Evolutionary conservation across 1,140 invertebrate species (phyloP).

Genomic region (Cyclargus thomasi): DNA sequence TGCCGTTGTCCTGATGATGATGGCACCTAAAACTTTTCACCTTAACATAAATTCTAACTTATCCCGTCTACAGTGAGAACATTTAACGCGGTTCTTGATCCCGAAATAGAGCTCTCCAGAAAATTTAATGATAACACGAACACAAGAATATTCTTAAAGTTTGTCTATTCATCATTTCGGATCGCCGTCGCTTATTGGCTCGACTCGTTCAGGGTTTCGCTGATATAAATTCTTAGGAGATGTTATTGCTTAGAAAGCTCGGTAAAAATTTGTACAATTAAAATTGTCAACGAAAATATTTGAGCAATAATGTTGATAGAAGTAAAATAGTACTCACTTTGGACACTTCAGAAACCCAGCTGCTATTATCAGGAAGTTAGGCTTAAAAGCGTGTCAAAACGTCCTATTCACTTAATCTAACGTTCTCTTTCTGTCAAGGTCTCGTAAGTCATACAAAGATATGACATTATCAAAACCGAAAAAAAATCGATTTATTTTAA

Average conservation of each 20-base stretch:
- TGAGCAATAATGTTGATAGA: background rate
- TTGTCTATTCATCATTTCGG: background rate
- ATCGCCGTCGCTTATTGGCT: background rate
- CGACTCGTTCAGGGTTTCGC: background rate
- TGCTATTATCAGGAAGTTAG: background rate
- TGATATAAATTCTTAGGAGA: background rate
- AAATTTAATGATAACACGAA: conserved; percentile 1
- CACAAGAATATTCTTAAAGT: background rate
- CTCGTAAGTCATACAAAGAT: conserved; percentile 9
- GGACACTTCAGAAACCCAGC: background rate
- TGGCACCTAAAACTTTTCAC: background rate
- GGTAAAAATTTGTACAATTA: background rate
- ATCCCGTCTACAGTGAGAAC: background rate
- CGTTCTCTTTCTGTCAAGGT: conserved; percentile 11
- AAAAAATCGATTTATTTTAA: conserved; percentile 26
- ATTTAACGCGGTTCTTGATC: conserved; percentile 2
- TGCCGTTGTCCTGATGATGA: background rate
- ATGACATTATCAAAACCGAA: conserved; percentile 13
- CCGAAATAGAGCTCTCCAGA: background rate
- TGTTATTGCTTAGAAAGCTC: background rate
- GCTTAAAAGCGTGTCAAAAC: background rate
- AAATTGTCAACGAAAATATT: background rate
- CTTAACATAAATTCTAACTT: conserved; percentile 1
- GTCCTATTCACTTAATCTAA: background rate
- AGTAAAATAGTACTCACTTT: background rate